Base-by-base conservation (phyloP, 2,113 vertebrate genomes). In the Monopterus albus region DNA sequence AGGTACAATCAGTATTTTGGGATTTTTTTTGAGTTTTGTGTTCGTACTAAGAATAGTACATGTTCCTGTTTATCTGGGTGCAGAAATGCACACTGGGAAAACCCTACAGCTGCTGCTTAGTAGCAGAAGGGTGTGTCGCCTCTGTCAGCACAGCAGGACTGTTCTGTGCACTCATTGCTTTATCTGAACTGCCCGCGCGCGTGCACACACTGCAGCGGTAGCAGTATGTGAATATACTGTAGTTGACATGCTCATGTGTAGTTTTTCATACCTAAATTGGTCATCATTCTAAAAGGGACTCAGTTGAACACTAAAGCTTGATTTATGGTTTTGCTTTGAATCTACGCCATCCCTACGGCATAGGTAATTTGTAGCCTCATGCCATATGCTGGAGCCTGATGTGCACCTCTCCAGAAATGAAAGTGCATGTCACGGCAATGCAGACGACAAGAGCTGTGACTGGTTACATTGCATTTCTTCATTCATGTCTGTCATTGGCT, bases 121-220 rank as follows among this genome's bases (percentile, higher is more conserved):
- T 74, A 70, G 70, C 73, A 65, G 36, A 67, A 45, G 81, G 81
- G 73, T 46, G 75, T 75, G 39, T 83, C 78, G 38, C 70, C 55
- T 59, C 65, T 78, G 55, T 83, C 74, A 76, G 79, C 56, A 77
- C 53, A 81, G 21, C 61, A 69, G 79, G 78, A 81, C 86, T 56
- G 65, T 46, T 78, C 69, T 64, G 78, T 86, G 65, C 58, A 72
- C 73, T 90, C 83, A 72, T 85, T 84, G 31, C 55, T 84, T 80
- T 39, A 26, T 5, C 9, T 1, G 2, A 45, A 77, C 46, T 31
- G 2, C 55, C 10, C 64, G 35, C 31, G 46, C 11, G 7, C 52
- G 15, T 59, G 46, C 43, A 31, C 58, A 55, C 38, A 23, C 66
- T 13, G 73, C 43, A 12, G 35, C 28, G 14, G 42, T n/a, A 43